phyloP scores from a whole-genome alignment of 2,113 vertebrate genomes.

The Ochotona curzoniae region DNA sequence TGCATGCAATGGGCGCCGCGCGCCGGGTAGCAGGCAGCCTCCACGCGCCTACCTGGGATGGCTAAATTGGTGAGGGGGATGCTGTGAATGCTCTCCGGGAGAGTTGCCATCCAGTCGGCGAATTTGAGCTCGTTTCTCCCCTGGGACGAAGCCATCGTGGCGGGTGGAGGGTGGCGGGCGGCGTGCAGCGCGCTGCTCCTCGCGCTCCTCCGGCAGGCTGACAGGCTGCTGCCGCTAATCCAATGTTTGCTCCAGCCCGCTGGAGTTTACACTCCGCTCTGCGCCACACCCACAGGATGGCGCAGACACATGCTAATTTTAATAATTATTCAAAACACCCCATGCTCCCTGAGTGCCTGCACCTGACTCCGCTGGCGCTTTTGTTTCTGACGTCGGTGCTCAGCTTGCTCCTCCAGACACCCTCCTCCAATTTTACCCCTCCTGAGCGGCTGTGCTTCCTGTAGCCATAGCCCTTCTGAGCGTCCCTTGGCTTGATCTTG shows the following conservation, averaged over 20 bases:
- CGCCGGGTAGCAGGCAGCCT: slow-evolving; percentile 59
- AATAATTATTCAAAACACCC: slow-evolving; percentile 75
- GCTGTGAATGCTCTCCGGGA: slow-evolving; percentile 93
- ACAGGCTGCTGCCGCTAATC: slow-evolving; percentile 52
- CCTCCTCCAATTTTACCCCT: background rate
- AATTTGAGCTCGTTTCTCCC: slow-evolving; percentile 92
- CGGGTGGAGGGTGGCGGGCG: slow-evolving; percentile 66
- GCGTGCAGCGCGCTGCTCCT: slow-evolving; percentile 43
- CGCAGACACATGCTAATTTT: slow-evolving; percentile 82
- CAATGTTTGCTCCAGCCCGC: slow-evolving; percentile 69
- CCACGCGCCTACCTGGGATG: slow-evolving; percentile 92
- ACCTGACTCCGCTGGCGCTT: slow-evolving; percentile 73
- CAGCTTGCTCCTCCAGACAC: background rate
- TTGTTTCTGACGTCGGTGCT: slow-evolving; percentile 75
- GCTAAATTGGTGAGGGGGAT: slow-evolving; percentile 95
- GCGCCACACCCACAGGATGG: slow-evolving; percentile 87
- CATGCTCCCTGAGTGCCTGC: slow-evolving; percentile 63
- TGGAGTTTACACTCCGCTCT: slow-evolving; percentile 83
- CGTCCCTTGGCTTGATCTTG: background rate
- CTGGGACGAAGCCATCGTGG: slow-evolving; percentile 95
- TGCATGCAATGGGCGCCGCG: background rate
- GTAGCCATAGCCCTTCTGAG: slow-evolving; percentile 43
- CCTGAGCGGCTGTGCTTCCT: slow-evolving; percentile 42
- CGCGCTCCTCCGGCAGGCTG: slow-evolving; percentile 54
- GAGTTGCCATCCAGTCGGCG: slow-evolving; percentile 97